These are phyloP conservation scores for Synanthedon formicaeformis DNA, from an alignment of 2,888 invertebrate genomes.

Conservation along the genomic window DNA sequence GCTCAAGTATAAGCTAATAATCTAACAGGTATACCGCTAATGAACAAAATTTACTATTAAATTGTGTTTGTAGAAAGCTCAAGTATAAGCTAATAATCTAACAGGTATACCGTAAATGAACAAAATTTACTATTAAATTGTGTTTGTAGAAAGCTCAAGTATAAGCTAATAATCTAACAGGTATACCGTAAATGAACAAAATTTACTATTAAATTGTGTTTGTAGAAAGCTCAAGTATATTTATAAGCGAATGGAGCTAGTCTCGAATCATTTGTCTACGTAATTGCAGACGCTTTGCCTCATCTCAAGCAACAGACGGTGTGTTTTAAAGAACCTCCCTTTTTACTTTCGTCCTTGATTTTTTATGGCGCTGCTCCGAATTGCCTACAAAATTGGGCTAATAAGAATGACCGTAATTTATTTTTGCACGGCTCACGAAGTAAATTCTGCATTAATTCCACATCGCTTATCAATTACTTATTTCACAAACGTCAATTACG, in stretches of 20 bases:
- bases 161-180: conserved; percentile 3
- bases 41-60: too few species aligned
- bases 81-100: too few species aligned
- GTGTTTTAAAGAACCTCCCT: conserved; percentile 19
- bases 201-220: too few species aligned
- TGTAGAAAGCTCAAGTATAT: conserved; percentile 4
- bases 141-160: background rate
- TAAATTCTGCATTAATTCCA: background rate
- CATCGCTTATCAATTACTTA: background rate
- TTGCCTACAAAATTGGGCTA: conserved; percentile 10
- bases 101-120: too few species aligned
- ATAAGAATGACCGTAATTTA: conserved; percentile 14
- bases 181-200: too few species aligned
- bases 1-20: conserved; percentile 5
- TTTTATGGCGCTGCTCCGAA: conserved; percentile 6
- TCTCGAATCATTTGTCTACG: conserved; percentile 28
- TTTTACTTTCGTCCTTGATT: conserved; percentile 13
- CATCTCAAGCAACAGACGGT: conserved; percentile 20
- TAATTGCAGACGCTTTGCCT: conserved; percentile 28
- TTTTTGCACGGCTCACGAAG: conserved; percentile 9
- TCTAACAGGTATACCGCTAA: too few species aligned
- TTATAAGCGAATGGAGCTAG: conserved; percentile 19
- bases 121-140: too few species aligned
- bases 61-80: background rate
- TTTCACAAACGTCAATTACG: too few species aligned